Conservation (phyloP, 1,140 invertebrate genomes). For the Drosophila bipectinata region DNA sequence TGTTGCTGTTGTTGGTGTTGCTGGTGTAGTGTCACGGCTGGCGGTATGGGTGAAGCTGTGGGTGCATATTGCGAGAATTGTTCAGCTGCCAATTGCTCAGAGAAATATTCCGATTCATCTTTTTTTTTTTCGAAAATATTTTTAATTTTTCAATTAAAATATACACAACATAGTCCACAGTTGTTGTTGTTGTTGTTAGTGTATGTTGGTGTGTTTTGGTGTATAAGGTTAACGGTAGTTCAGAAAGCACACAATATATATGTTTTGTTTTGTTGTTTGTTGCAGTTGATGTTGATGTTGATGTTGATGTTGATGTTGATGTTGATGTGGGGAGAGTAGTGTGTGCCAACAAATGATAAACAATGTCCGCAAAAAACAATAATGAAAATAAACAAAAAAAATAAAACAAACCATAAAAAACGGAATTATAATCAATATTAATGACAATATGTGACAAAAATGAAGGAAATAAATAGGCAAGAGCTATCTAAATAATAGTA, state of each 20-base stretch:
- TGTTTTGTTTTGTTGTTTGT: slow-evolving; percentile 42
- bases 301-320: slow-evolving; percentile 9
- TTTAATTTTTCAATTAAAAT: slow-evolving; percentile 7
- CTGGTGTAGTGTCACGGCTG: slow-evolving; percentile 52
- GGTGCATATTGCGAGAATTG: slow-evolving; percentile 84
- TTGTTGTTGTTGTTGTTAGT: slow-evolving; percentile 52
- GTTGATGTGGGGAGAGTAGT: slow-evolving; percentile 28
- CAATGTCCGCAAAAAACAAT: slow-evolving; percentile 52
- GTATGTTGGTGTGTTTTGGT: slow-evolving; percentile 24
- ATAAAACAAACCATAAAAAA: slow-evolving; percentile 41
- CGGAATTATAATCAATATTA: slow-evolving; percentile 65
- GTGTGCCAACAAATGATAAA: slow-evolving; percentile 63
- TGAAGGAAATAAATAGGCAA: slow-evolving; percentile 6
- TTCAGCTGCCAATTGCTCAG: slow-evolving; percentile 84
- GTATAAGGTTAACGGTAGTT: slow-evolving; percentile 72
- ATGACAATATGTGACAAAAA: slow-evolving; percentile 56
- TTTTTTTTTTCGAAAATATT: slow-evolving; percentile 16
- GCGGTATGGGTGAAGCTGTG: slow-evolving; percentile 74
- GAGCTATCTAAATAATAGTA: slow-evolving; percentile 10
- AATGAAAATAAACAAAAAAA: slow-evolving; percentile 46
- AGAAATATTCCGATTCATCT: slow-evolving; percentile 84
- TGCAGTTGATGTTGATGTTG: slow-evolving; percentile 28
- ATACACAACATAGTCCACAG: slow-evolving; percentile 43
- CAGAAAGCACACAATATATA: slow-evolving; percentile 71
- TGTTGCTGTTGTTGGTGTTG: slow-evolving; percentile 28